Conservation (phyloP, 2,797 vertebrate species). For the Zenarchopterus dispar region DNA sequence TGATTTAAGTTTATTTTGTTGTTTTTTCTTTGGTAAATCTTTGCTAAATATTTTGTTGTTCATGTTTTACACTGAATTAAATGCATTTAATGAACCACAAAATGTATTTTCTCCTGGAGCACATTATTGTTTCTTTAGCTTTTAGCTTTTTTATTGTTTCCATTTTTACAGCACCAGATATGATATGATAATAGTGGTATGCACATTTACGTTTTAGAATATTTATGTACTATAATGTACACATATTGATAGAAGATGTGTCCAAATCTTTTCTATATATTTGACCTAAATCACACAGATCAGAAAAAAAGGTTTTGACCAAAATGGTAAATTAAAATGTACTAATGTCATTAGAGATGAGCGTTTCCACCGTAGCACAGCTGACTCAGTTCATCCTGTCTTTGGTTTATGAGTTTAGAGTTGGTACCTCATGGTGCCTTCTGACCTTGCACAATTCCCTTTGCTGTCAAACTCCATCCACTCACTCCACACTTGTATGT, state of each 20-base stretch:
- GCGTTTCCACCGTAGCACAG: conserved; percentile 7
- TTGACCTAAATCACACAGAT: neutral
- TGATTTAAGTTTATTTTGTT: conserved; percentile 23
- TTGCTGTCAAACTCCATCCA: conserved; percentile 29
- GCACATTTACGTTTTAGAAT: neutral
- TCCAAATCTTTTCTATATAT: neutral
- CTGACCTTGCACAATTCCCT: neutral
- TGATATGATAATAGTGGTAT: neutral
- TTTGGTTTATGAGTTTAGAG: conserved; percentile 7
- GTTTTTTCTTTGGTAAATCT: neutral
- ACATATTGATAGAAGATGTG: neutral
- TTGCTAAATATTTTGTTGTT: conserved; percentile 3
- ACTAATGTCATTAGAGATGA: neutral
- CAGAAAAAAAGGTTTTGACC: too few species aligned
- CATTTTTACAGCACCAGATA: neutral
- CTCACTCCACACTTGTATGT: conserved; percentile 16
- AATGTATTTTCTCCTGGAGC: conserved; percentile 2
- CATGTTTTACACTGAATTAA: conserved; percentile 19
- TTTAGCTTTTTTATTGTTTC: conserved; percentile 6
- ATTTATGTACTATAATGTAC: neutral
- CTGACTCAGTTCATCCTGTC: conserved; percentile 7
- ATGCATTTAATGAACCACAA: conserved; percentile 30
- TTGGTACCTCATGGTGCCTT: conserved; percentile 21
- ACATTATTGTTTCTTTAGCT: conserved; percentile 7
- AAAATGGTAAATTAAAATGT: neutral